These are phyloP conservation scores for Mesitornis unicolor DNA, from an alignment of 2,113 vertebrate species.

Conservation along the genomic window DNA sequence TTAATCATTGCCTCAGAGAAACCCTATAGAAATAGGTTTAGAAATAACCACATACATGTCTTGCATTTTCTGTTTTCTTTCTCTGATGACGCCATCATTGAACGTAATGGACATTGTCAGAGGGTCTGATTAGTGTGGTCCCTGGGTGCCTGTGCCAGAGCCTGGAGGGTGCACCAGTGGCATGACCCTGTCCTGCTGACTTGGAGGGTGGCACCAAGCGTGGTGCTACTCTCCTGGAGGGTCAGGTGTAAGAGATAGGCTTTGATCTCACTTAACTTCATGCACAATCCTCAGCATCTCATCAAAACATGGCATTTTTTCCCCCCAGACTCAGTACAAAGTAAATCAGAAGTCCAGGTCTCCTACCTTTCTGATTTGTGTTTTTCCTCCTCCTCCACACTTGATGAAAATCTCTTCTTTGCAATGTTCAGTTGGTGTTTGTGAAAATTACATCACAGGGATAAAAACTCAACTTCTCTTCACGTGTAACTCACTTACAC, in stretches of 20 bases:
- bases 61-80: neutral
- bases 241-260: neutral
- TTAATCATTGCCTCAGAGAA: neutral
- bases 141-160: neutral
- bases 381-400: neutral
- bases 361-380: neutral
- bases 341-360: neutral
- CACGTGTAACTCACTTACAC: neutral
- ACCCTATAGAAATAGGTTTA: neutral
- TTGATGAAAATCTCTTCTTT: neutral
- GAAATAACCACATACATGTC: neutral
- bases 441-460: neutral
- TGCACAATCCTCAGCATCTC: neutral
- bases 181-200: neutral
- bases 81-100: accelerated
- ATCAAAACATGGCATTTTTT: neutral
- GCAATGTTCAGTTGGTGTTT: neutral
- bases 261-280: neutral
- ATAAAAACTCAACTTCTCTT: neutral
- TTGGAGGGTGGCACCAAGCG: accelerated
- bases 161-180: neutral
- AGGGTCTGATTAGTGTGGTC: accelerated
- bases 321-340: neutral
- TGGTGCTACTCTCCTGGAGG: neutral
- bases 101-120: accelerated